Conservation (phyloP, 2,797 vertebrate species). For the Pogonophryne albipinna region DNA sequence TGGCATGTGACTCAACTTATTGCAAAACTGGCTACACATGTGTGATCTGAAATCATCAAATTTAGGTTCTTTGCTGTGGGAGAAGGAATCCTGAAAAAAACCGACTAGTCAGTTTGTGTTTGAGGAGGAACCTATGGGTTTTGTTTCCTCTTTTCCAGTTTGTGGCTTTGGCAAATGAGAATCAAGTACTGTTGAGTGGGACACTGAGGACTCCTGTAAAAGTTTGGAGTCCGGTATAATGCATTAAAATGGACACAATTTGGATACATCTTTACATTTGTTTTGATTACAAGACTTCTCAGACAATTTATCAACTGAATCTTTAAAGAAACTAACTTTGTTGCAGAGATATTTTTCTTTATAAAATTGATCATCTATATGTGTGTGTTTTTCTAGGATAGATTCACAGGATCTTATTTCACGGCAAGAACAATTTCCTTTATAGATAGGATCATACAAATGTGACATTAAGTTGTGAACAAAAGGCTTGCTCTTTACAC, state of each 20-base stretch:
- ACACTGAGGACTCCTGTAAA: constrained; percentile 2
- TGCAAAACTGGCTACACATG: neutral
- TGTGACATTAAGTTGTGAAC: constrained; percentile 49
- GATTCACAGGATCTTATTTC: neutral
- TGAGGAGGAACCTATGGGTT: constrained; percentile 15
- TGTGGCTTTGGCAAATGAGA: constrained; percentile 15
- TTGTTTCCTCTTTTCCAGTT: neutral
- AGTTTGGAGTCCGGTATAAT: constrained; percentile 11
- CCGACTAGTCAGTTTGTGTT: constrained; percentile 20
- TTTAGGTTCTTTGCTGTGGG: constrained; percentile 19
- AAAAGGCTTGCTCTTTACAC: neutral
- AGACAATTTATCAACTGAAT: neutral
- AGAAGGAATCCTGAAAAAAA: constrained; percentile 25
- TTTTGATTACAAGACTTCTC: constrained; percentile 3
- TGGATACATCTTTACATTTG: neutral
- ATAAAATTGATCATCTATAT: constrained; percentile 40
- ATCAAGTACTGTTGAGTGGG: neutral
- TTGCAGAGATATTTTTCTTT: constrained; percentile 2
- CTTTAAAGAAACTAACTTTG: constrained; percentile 2
- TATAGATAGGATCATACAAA: constrained; percentile 59
- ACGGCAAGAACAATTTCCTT: constrained; percentile 28
- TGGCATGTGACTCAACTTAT: constrained; percentile 70
- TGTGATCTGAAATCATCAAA: constrained; percentile 20
- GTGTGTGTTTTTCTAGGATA: neutral
- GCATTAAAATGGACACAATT: neutral